These are phyloP conservation scores for Synchiropus splendidus DNA, from an alignment of 2,113 vertebrate species.

Conservation along the genomic window DNA sequence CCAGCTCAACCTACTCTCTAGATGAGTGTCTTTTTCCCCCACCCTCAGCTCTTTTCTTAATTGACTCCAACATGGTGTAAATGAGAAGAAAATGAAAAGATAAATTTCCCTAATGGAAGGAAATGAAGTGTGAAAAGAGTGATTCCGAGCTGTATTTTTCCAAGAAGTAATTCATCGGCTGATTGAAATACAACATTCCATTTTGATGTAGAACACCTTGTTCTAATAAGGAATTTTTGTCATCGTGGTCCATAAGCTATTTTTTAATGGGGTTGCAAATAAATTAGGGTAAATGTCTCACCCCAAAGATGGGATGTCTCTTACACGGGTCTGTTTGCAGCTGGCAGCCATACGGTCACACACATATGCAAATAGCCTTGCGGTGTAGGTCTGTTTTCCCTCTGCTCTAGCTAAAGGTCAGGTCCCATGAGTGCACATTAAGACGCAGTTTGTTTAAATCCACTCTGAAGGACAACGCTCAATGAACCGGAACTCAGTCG, in stretches of 20 bases:
- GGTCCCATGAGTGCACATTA: constrained; percentile 45
- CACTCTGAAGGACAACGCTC: constrained; percentile 49
- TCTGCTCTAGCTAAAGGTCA: constrained; percentile 54
- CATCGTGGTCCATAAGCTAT: too few species aligned
- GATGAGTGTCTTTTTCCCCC: constrained; percentile 13
- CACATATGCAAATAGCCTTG: constrained; percentile 37
- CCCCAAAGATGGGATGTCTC: constrained; percentile 8
- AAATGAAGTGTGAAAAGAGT: constrained; percentile 61
- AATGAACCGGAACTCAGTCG: constrained; percentile 41
- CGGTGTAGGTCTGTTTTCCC: constrained; percentile 23
- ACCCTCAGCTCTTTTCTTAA: constrained; percentile 48
- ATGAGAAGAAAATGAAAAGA: constrained; percentile 65
- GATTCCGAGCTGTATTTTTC: constrained; percentile 42
- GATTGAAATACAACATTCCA: constrained; percentile 54
- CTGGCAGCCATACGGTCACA: constrained; percentile 21
- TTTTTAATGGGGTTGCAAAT: too few species aligned
- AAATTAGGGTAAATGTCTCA: too few species aligned
- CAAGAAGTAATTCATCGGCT: constrained; percentile 29
- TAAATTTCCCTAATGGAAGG: constrained; percentile 60
- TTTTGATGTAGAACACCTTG: too few species aligned
- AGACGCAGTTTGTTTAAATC: constrained; percentile 52
- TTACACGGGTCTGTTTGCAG: constrained; percentile 14
- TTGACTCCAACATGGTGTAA: constrained; percentile 57
- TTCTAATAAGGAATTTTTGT: too few species aligned
- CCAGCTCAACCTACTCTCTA: constrained; percentile 9